Evolutionary conservation across 1,140 invertebrate genomes (phyloP).

Genomic region (Brachionus asplanchnoidis): DNA sequence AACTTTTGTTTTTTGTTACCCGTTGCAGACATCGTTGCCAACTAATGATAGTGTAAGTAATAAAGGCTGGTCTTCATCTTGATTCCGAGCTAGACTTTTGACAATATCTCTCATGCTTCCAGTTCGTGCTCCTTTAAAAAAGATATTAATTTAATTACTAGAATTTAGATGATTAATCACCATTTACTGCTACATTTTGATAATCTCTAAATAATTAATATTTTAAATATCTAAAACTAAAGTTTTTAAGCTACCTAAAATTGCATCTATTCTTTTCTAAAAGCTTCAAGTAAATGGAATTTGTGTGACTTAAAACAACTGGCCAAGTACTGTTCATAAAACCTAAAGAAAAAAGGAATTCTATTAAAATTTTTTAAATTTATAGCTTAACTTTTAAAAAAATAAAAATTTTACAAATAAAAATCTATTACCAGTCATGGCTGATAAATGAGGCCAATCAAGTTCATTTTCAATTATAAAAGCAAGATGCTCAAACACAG

Average conservation of each 20-base stretch:
- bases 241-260: conserved; percentile 46
- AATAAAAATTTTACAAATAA: too few species aligned
- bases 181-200: conserved; percentile 60
- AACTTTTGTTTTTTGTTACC: conserved; percentile 46
- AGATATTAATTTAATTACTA: conserved; percentile 41
- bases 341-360: not conserved
- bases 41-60: conserved; percentile 58
- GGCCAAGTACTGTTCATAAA: conserved; percentile 48
- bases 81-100: conserved; percentile 1
- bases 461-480: conserved; percentile 58
- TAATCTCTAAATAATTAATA: conserved; percentile 52
- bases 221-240: not conserved
- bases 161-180: conserved; percentile 44
- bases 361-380: too few species aligned
- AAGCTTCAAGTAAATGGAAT: conserved; percentile 52
- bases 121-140: conserved; percentile 48
- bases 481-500: conserved; percentile 51
- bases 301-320: conserved; percentile 48
- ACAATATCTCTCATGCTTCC: conserved; percentile 46
- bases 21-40: conserved; percentile 61
- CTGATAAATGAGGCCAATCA: conserved; percentile 60
- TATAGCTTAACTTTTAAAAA: too few species aligned
- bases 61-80: conserved; percentile 54
- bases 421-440: conserved; percentile 52
- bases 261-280: conserved; percentile 58